Evolutionary conservation across 1,140 invertebrate species (phyloP), one percentile per base, ranked within the genome.

Genomic region (Zaprionus nigranus): DNA sequence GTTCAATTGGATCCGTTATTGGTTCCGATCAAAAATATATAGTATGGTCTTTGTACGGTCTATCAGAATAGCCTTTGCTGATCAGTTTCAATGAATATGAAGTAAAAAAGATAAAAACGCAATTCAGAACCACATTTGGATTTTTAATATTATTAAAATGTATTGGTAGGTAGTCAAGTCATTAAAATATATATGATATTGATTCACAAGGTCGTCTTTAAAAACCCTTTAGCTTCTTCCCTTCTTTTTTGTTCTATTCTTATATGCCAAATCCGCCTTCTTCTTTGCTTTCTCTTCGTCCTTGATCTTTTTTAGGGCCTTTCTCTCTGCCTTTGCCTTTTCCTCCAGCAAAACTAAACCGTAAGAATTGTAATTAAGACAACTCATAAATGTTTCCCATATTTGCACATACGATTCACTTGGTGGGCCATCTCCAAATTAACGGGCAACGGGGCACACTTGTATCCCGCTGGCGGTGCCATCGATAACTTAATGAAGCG

Each of bases 371-470:
- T 7, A 40, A n/a, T 17, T 46, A 11, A 11, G 3, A 46, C n/a
- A 9, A 17, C 7, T 7, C 81, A 9, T 3, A 1, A 20, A 17
- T 72, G 69, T 40, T n/a, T 40, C 15, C 13, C 13, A 43, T 43
- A 46, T 46, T 9, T 17, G 2, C 40, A 51, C 46, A 5, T 13
- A 51, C 46, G 0, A 20, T 51, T 51, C 46, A 51, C 46, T 5
- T 5, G 0, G 3, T 24, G 9, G 0, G 85, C 85, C 0, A 61
- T 81, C 2, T 53, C 81, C 67, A 90, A 65, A 49, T 90, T 90
- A 2, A 90, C 73, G 0, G 85, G 85, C 51, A 90, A 2, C 5
- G 85, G 85, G 1, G 85, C 85, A 60, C 85, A 90, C 46, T 90
- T 90, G 11, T 90, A 90, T 7, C 79, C 79, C 3, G 71, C 63